Percentiles rank a stretch among this genome's conserved stretches.
Evolutionary conservation across 2,888 invertebrate species (phyloP).

Genomic region (Orthosia cruda): DNA sequence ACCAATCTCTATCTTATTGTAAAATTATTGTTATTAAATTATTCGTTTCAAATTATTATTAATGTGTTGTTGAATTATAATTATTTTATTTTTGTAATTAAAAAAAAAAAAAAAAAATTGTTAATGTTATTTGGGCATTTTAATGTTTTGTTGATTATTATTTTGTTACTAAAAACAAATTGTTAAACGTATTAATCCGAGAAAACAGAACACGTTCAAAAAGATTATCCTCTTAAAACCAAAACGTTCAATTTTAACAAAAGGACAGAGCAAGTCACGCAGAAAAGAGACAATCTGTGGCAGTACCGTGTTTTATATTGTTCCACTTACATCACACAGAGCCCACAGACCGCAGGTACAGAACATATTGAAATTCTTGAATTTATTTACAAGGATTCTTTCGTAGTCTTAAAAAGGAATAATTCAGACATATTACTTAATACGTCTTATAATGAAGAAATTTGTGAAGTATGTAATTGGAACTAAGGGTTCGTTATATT

Average conservation of each 20-base stretch:
- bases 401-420: background rate
- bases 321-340: slow-evolving; percentile 17
- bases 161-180: too few species aligned
- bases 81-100: too few species aligned
- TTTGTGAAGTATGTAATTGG: too few species aligned
- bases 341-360: background rate
- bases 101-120: too few species aligned
- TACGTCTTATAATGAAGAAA: background rate
- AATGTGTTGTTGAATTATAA: too few species aligned
- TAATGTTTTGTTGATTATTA: too few species aligned
- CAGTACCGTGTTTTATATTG: slow-evolving; percentile 24
- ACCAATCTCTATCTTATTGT: too few species aligned
- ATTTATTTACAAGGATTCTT: background rate
- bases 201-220: background rate
- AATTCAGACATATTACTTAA: slow-evolving; percentile 1
- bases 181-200: background rate
- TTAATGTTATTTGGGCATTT: too few species aligned
- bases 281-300: slow-evolving; percentile 20
- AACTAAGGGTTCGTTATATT: too few species aligned
- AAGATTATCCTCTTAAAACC: background rate
- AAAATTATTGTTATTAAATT: too few species aligned
- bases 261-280: slow-evolving; percentile 1
- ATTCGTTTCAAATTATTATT: too few species aligned
- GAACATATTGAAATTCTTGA: slow-evolving; percentile 24
- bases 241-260: slow-evolving; percentile 13